Conservation (phyloP, 2,888 invertebrate genomes). For the Notocelia uddmanniana region DNA sequence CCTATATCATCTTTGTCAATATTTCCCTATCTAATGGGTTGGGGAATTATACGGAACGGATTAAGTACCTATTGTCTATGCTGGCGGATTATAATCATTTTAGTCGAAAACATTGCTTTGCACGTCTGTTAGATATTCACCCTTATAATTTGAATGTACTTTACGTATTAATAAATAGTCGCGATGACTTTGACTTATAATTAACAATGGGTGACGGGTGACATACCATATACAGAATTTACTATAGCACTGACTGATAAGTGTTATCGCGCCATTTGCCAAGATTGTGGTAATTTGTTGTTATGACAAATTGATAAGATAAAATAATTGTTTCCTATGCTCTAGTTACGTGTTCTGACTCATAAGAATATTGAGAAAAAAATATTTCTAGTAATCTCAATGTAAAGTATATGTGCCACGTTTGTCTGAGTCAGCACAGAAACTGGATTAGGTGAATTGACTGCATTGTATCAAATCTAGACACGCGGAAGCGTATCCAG, state of each 20-base stretch:
- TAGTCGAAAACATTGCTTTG: not conserved
- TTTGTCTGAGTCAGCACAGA: not conserved
- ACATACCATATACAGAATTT: not conserved
- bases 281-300: constrained; percentile 35
- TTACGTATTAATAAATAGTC: not conserved
- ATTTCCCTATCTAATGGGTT: too few relatives aligned
- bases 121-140: not conserved
- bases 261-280: constrained; percentile 23
- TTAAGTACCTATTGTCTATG: not conserved
- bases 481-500: too few relatives aligned
- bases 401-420: too few relatives aligned
- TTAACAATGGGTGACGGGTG: constrained; percentile 12
- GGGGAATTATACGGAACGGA: not conserved
- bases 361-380: not conserved
- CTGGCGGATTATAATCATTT: too few relatives aligned
- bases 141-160: not conserved
- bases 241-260: constrained; percentile 25
- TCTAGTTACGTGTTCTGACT: constrained; percentile 2
- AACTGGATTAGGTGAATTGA: too few relatives aligned
- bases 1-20: too few relatives aligned
- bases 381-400: not conserved
- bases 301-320: constrained; percentile 40
- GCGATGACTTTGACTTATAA: too few relatives aligned
- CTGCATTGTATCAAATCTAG: too few relatives aligned
- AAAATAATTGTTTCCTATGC: constrained; percentile 6